phyloP scores from a whole-genome alignment of 2,888 invertebrate species.

The Thecophora atra region DNA sequence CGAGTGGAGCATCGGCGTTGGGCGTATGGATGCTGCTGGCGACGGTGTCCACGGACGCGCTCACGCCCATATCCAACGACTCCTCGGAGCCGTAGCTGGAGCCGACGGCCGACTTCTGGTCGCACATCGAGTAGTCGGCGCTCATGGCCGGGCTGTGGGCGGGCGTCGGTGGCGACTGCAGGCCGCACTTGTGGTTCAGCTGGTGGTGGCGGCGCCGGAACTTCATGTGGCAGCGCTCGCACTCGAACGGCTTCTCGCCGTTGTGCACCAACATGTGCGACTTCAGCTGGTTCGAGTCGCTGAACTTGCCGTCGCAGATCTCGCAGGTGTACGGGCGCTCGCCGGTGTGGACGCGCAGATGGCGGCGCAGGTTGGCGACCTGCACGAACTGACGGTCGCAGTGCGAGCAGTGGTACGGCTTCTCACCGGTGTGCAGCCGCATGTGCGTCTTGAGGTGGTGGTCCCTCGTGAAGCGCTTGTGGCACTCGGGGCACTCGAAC shows the following conservation, averaged over 20 bases:
- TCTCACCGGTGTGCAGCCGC: conserved; percentile 91
- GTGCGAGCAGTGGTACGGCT: conserved; percentile 90
- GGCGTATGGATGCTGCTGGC: not conserved
- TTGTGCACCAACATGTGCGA: conserved; percentile 90
- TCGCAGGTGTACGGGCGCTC: conserved; percentile 90
- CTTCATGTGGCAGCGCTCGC: conserved; percentile 79
- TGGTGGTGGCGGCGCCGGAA: conserved; percentile 88
- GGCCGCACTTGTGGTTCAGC: conserved; percentile 83
- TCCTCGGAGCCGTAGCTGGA: conserved; percentile 62
- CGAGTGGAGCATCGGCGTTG: conserved; percentile 65
- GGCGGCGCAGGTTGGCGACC: conserved; percentile 89
- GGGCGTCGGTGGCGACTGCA: conserved; percentile 62
- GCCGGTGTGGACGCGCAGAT: conserved; percentile 90
- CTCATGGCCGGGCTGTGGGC: conserved; percentile 62
- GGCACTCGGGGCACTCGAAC: conserved; percentile 90
- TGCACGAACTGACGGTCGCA: conserved; percentile 94
- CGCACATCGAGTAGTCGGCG: conserved; percentile 56
- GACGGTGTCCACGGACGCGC: conserved; percentile 21
- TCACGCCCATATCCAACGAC: conserved; percentile 50
- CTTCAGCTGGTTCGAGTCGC: conserved; percentile 91
- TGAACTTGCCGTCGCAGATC: conserved; percentile 85
- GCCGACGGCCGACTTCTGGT: conserved; percentile 61
- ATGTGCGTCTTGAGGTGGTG: conserved; percentile 94
- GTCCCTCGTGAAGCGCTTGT: conserved; percentile 91
- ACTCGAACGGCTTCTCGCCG: conserved; percentile 88